These are phyloP conservation scores for Drosophila pseudoobscura DNA, from an alignment of 1,140 invertebrate genomes.

Conservation along the genomic window DNA sequence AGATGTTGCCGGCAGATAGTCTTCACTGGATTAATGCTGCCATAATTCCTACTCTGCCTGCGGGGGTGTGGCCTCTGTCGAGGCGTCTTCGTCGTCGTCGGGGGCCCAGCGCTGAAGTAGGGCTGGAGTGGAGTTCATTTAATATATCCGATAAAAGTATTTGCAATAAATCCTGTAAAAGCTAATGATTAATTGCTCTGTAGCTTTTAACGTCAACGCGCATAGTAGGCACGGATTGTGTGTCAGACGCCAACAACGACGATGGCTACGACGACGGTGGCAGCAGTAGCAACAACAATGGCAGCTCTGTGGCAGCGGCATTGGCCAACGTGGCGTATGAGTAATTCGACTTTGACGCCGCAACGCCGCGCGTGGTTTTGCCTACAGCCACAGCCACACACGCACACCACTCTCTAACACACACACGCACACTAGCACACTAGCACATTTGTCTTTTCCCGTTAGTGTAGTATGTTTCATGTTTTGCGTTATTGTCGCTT, in stretches of 20 bases:
- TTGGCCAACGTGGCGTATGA: constrained; percentile 73
- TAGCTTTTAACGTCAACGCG: constrained; percentile 81
- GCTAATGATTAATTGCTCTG: constrained; percentile 81
- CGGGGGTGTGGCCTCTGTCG: constrained; percentile 29
- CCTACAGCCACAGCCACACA: constrained; percentile 56
- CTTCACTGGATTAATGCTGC: constrained; percentile 78
- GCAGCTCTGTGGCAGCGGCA: constrained; percentile 31
- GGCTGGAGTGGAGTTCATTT: constrained; percentile 70
- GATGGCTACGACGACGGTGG: constrained; percentile 4
- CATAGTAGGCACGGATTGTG: constrained; percentile 77
- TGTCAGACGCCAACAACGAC: constrained; percentile 56
- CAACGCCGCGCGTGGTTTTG: constrained; percentile 74
- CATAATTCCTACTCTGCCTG: constrained; percentile 69
- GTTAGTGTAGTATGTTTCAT: constrained; percentile 61
- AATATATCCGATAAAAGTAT: constrained; percentile 82
- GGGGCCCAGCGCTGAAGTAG: no score
- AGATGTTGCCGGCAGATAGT: constrained; percentile 72
- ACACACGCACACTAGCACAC: constrained; percentile 18
- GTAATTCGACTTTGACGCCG: constrained; percentile 79
- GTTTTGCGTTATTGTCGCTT: constrained; percentile 80
- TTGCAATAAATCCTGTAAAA: constrained; percentile 82
- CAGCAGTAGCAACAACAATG: constrained; percentile 29
- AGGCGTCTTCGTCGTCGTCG: not conserved
- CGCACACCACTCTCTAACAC: constrained; percentile 6
- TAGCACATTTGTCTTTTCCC: constrained; percentile 62